Conservation (phyloP, 2,797 vertebrate genomes). For the Psittacula echo region DNA sequence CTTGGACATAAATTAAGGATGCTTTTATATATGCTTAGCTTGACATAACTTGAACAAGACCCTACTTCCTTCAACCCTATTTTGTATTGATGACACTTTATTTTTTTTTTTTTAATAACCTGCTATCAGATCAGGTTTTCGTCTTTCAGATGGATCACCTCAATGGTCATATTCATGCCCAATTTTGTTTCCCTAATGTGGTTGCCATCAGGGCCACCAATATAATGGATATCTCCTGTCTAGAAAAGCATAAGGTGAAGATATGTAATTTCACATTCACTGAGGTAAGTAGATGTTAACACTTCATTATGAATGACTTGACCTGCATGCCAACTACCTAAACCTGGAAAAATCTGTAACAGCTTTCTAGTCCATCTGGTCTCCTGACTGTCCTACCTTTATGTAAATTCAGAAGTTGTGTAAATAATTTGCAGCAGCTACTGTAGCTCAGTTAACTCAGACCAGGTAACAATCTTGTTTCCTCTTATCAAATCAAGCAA, state of each 20-base stretch:
- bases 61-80: neutral
- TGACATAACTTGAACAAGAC: neutral
- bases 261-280: neutral
- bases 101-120: accelerated
- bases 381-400: neutral
- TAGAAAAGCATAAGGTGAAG: neutral
- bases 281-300: neutral
- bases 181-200: neutral
- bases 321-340: neutral
- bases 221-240: neutral
- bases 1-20: neutral
- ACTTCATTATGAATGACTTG: neutral
- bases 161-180: neutral
- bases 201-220: neutral
- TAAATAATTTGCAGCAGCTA: neutral
- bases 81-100: neutral
- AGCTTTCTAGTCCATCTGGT: neutral
- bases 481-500: neutral
- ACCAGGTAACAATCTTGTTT: neutral
- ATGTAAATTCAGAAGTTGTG: neutral
- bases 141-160: neutral
- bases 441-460: neutral
- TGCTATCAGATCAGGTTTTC: neutral
- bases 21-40: neutral
- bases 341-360: neutral